These are phyloP conservation scores for Eidolon dupreanum DNA, from an alignment of 2,797 vertebrate genomes.

Conservation along the genomic window DNA sequence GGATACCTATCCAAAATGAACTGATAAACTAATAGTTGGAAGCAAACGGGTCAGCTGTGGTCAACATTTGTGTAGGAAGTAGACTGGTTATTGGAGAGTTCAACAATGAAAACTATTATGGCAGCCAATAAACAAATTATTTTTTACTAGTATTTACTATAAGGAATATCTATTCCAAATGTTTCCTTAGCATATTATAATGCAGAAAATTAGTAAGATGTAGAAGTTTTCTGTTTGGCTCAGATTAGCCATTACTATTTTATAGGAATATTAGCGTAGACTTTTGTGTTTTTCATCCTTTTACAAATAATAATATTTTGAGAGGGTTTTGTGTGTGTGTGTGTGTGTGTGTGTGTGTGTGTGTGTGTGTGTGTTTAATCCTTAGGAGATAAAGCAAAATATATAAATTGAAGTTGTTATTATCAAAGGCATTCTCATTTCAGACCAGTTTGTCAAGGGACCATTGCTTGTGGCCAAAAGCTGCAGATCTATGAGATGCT, in stretches of 20 bases:
- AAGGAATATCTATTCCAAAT: not conserved
- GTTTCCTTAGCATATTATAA: not conserved
- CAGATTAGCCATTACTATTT: not conserved
- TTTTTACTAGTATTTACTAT: not conserved
- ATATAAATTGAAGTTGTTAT: conserved; percentile 31
- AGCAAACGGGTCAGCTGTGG: not conserved
- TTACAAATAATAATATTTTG: not conserved
- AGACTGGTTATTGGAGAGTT: not conserved
- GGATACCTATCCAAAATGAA: not conserved
- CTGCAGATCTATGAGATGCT: not conserved
- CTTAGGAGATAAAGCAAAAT: conserved; percentile 14
- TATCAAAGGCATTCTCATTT: conserved; percentile 50
- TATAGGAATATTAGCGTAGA: not conserved
- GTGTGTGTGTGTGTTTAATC: not conserved
- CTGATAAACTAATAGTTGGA: not conserved
- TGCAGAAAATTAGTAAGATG: not conserved
- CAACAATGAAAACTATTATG: not conserved
- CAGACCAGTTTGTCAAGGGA: not conserved
- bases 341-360: no score
- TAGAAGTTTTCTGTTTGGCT: not conserved
- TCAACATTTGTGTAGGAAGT: not conserved
- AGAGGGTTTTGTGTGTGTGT: not conserved
- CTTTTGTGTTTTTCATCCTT: not conserved
- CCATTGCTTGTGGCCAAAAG: not conserved
- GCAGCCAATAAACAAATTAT: not conserved